Base-by-base conservation (phyloP, 2,113 vertebrate genomes). In the Chrysochloris asiatica region DNA sequence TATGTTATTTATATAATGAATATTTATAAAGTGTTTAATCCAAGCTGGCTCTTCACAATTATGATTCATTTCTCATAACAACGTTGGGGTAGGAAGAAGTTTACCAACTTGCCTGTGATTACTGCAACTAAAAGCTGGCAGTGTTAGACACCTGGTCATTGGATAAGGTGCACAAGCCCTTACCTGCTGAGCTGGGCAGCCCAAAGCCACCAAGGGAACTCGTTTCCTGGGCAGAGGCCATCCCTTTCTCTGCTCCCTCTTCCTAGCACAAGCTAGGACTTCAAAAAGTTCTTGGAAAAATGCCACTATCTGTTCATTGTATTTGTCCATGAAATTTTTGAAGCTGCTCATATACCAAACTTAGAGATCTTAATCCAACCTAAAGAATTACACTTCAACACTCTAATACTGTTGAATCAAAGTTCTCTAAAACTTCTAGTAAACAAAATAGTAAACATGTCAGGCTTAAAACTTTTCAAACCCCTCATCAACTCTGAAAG, bases 1-100 rank as follows among this genome's bases (percentile, higher is more conserved):
- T 43, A 56, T 38, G 59, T 90, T 67, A 30, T 48, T 88, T 89
- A 48, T 63, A 88, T 92, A 61, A 52, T 21, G 67, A 61, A 78
- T 1, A 30, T 86, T 22, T 91, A 41, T 61, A 52, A 88, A 3
- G 7, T 17, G 4, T 11, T 80, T 76, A 67, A 26, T 65, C 54
- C 4, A 1, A 30, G 22, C 26, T 19, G 8, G 1, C 14, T 86
- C 33, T 71, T 72, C 24, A 86, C 21, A 56, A 83, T 65, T 30
- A 59, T 84, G 45, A 90, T 12, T 88, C 43, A 41, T 56, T 63
- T 82, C 48, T 41, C 59, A 22, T n/a, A 47, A 41, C 4, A 8
- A 6, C 47, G 13, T 28, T 30, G 7, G n/a, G 65, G 6, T 48
- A 47, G 50, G 50, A 12, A 36, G 73, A 85, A 43, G 1, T 36